A percentile compares a stretch with the other conserved stretches of the same genome.
phyloP scores from a whole-genome alignment of 2,888 invertebrate species.

The Eristalis pertinax region DNA sequence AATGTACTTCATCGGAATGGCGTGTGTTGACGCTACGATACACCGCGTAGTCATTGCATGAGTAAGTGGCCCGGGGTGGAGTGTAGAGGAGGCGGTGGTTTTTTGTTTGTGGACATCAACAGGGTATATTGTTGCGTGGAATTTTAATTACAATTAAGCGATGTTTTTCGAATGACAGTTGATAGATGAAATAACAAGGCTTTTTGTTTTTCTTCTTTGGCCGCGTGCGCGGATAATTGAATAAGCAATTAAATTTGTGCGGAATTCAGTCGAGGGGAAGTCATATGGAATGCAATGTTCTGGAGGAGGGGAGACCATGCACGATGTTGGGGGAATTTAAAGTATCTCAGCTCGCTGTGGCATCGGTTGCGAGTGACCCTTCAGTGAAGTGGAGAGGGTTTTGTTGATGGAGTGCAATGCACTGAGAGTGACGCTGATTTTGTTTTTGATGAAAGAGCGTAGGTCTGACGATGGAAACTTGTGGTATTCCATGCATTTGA shows the following conservation, averaged over 20 bases:
- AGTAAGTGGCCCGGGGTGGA: conserved; percentile 27
- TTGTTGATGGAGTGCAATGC: background rate
- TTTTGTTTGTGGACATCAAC: conserved; percentile 6
- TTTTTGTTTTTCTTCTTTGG: background rate
- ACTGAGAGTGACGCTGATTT: background rate
- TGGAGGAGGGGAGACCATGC: too few relatives aligned
- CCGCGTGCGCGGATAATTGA: background rate
- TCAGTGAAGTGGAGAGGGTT: background rate
- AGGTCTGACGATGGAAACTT: background rate
- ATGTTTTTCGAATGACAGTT: conserved; percentile 5
- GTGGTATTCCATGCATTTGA: background rate
- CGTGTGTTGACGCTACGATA: background rate
- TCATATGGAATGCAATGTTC: too few relatives aligned
- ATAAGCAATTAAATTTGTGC: background rate
- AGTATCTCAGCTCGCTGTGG: background rate
- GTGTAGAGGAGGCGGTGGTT: background rate
- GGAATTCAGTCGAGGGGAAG: background rate
- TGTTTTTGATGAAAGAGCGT: background rate
- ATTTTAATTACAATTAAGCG: conserved; percentile 56
- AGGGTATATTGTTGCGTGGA: too few relatives aligned
- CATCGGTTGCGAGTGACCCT: background rate
- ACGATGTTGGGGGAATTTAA: too few relatives aligned
- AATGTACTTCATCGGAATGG: conserved; percentile 16
- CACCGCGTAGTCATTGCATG: conserved; percentile 60
- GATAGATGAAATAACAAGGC: conserved; percentile 8